Conservation (phyloP, 2,113 vertebrate species). For the Penelope pileata region DNA sequence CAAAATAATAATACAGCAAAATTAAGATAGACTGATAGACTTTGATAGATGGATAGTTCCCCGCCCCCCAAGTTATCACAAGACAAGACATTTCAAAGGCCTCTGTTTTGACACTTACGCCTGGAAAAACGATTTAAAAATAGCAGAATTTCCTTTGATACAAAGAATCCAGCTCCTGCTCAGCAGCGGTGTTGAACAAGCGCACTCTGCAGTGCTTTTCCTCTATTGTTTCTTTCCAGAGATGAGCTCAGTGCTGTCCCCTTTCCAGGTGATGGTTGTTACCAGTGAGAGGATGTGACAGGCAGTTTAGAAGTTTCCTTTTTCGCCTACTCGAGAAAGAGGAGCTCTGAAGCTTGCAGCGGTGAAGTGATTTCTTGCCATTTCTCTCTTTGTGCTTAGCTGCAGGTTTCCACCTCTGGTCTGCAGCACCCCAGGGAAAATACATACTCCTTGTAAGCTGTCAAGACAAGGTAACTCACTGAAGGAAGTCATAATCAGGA, state of each 20-base stretch:
- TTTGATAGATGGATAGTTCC: neutral
- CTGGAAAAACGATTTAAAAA: conserved; percentile 9
- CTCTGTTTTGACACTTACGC: neutral
- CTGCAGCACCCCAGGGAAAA: conserved; percentile 44
- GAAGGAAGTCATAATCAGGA: conserved; percentile 30
- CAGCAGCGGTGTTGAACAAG: conserved; percentile 24
- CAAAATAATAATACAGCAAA: neutral
- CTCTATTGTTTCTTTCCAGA: conserved; percentile 41
- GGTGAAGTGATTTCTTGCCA: conserved; percentile 12
- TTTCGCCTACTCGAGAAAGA: neutral
- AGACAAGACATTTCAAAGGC: neutral
- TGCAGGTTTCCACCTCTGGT: conserved; percentile 44
- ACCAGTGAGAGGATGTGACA: neutral
- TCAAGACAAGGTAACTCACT: conserved; percentile 42
- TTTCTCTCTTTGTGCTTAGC: conserved; percentile 26
- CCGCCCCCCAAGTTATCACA: neutral
- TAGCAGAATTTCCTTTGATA: conserved; percentile 31
- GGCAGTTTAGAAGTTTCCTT: conserved; percentile 29
- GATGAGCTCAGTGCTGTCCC: neutral
- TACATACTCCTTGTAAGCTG: conserved; percentile 19
- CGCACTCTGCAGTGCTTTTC: neutral
- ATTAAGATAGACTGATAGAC: neutral
- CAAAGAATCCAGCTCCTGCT: neutral
- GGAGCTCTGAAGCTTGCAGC: neutral
- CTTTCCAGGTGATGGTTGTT: neutral